phyloP scores from a whole-genome alignment of 1,140 invertebrate species.

The Hyles vespertilio region DNA sequence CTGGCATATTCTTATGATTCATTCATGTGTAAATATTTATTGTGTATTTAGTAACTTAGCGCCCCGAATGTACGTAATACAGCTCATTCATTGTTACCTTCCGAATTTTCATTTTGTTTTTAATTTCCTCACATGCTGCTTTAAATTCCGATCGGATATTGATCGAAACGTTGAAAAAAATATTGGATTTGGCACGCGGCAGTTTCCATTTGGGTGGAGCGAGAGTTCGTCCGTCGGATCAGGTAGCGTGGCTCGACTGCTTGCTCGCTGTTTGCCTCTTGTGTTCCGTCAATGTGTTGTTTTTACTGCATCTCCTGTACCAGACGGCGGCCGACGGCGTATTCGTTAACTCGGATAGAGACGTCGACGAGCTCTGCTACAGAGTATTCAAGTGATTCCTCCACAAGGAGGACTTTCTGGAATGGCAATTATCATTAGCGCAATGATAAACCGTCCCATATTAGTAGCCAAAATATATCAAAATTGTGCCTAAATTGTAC shows the following conservation, averaged over 20 bases:
- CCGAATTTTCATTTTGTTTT: constrained; percentile 45
- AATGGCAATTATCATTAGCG: constrained; percentile 9
- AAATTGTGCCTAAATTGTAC: too few relatives aligned
- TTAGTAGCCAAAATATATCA: background rate
- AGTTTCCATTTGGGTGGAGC: constrained; percentile 72
- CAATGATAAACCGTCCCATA: background rate
- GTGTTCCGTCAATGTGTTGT: constrained; percentile 73
- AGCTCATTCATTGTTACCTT: constrained; percentile 20
- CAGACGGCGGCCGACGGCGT: constrained; percentile 29
- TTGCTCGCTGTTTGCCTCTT: constrained; percentile 73
- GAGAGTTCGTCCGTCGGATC: constrained; percentile 66
- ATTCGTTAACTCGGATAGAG: constrained; percentile 38
- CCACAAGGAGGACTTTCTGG: background rate
- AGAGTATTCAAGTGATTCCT: constrained; percentile 37
- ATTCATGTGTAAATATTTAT: constrained; percentile 4
- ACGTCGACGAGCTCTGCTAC: constrained; percentile 49
- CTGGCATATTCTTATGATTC: constrained; percentile 54
- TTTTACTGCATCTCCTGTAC: constrained; percentile 72
- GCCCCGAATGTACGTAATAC: background rate
- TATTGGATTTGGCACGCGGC: constrained; percentile 44
- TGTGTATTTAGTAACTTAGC: constrained; percentile 1
- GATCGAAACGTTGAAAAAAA: constrained; percentile 37
- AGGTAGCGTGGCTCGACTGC: constrained; percentile 76
- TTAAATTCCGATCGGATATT: constrained; percentile 56
- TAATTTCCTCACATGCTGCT: constrained; percentile 72